Base-by-base conservation (phyloP, 2,113 vertebrate genomes). In the Campylomormyrus numenius region DNA sequence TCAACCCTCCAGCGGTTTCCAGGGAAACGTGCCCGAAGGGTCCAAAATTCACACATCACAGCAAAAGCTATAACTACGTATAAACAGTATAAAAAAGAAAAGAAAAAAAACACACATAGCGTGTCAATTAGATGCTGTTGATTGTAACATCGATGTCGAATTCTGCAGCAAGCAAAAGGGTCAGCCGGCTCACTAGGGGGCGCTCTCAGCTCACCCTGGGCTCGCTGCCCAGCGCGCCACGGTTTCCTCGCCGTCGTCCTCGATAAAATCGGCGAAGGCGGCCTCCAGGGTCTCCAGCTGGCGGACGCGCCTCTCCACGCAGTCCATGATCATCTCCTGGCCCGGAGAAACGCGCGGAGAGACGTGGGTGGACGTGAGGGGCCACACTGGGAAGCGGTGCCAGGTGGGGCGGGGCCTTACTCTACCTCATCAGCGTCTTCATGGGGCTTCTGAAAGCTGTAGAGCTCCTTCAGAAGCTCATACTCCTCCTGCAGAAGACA, bases 231-330 rank as follows among this genome's bases (percentile, higher is more conserved):
- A 98, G 93, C 96, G 97, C 31, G 93, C 91, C 0, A 99, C 48
- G 0, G 95, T 96, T 93, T 97, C 97, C 21, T 98, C 97, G 0
- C 95, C 92, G 88, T 99, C 98, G 8, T 93, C 96, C 50, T 99
- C 98, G 85, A 98, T 95, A 31, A 99, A 94, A 91, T 99, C 98
- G 3, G 97, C 97, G 92, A 99, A 99, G 0, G 96, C 95, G 31
- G 96, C 97, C 94, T 99, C 98, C 89, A 99, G 95, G 88, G 99
- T 98, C 94, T 99, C 98, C 52, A 99, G 93, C 88, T 99, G 98
- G 91, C 89, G 97, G 0, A 96, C 93, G 13, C 98, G 97, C 80
- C 90, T 94, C 92, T 98, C 97, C 21, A 98, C 98, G 92, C 97
- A 97, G 92, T 98, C 97, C 42, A 95, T 90, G 17, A 99, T 94